Conservation (phyloP, 2,113 vertebrate species). For the Numida meleagris region DNA sequence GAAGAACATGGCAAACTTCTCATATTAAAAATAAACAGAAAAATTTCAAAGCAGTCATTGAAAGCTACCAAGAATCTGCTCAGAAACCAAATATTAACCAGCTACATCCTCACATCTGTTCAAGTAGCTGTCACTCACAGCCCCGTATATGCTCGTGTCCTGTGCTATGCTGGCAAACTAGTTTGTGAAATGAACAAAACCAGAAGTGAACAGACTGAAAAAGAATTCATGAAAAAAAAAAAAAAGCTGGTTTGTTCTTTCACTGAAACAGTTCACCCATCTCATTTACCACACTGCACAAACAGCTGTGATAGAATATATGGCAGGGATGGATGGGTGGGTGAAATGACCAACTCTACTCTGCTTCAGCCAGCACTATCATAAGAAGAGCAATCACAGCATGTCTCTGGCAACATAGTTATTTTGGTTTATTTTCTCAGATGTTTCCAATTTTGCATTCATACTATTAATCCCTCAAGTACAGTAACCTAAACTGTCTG, state of each 20-base stretch:
- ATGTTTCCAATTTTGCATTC: background rate
- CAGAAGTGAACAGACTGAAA: background rate
- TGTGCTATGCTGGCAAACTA: background rate
- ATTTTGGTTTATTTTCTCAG: background rate
- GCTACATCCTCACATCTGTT: background rate
- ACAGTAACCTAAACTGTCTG: background rate
- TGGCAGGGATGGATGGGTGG: too few species aligned
- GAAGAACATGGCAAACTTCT: background rate
- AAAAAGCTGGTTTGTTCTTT: background rate
- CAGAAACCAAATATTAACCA: background rate
- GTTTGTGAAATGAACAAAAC: background rate
- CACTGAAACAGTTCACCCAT: background rate
- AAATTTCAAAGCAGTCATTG: background rate
- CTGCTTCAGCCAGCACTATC: background rate
- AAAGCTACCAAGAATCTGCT: background rate
- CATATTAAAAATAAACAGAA: background rate
- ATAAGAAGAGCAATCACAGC: background rate
- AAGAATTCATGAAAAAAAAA: background rate
- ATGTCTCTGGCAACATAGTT: background rate
- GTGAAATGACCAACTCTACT: background rate
- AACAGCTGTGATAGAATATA: too few species aligned
- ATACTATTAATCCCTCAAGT: background rate
- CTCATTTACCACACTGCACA: background rate
- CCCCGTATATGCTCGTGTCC: fast-evolving
- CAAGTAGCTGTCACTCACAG: background rate